Evolutionary conservation across 2,888 invertebrate species (phyloP).

Genomic region (Drosophila gaucha): DNA sequence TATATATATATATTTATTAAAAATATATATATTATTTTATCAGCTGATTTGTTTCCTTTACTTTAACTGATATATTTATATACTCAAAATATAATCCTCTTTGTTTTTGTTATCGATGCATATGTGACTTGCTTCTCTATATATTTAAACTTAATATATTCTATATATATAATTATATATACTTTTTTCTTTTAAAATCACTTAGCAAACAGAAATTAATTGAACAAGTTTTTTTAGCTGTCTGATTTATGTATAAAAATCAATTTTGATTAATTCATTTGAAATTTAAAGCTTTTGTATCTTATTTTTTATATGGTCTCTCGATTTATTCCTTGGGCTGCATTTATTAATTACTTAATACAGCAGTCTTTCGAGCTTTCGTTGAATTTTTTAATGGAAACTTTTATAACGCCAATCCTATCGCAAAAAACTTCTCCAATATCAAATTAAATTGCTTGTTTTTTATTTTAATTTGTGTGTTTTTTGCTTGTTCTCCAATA

Average conservation of each 20-base stretch:
- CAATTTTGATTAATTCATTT: slow-evolving; percentile 22
- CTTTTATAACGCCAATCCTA: slow-evolving; percentile 45
- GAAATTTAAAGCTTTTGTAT: slow-evolving; percentile 20
- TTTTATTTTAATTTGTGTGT: slow-evolving; percentile 14
- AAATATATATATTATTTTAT: not conserved
- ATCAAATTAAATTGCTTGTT: slow-evolving; percentile 62
- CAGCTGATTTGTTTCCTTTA: too few species aligned
- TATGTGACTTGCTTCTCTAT: not conserved
- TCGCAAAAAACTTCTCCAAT: slow-evolving; percentile 1
- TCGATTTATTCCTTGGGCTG: not conserved
- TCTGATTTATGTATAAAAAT: slow-evolving; percentile 24
- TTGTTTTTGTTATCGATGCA: too few species aligned
- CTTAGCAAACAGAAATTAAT: slow-evolving; percentile 1
- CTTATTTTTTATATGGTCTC: not conserved
- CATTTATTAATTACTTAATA: slow-evolving; percentile 39
- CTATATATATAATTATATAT: not conserved
- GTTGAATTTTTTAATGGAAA: slow-evolving; percentile 64
- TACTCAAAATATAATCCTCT: not conserved
- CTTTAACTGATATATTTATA: too few species aligned
- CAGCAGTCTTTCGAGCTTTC: slow-evolving; percentile 15
- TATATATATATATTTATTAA: not conserved
- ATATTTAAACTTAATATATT: not conserved
- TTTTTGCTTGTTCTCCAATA: slow-evolving; percentile 42
- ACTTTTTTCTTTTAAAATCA: not conserved
- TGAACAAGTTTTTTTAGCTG: slow-evolving; percentile 21